Conservation (phyloP, 2,113 vertebrate species). For the Dasyprocta punctata region DNA sequence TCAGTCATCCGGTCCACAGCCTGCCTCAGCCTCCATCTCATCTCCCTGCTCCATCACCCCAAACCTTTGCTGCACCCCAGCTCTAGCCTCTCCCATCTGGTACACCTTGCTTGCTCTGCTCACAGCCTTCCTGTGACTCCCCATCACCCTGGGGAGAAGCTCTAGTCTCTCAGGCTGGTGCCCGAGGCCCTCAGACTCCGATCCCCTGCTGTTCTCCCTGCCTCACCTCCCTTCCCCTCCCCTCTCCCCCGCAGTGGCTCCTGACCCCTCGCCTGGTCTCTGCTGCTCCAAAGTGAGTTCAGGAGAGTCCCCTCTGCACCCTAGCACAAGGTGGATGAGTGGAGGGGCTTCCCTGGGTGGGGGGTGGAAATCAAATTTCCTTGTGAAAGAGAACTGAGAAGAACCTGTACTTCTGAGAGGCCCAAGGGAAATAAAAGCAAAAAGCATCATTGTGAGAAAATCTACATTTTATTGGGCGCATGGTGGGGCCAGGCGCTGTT, state of each 20-base stretch:
- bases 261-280: accelerated
- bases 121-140: neutral
- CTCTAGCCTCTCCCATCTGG: neutral
- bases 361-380: too few relatives aligned
- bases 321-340: too few relatives aligned
- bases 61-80: too few relatives aligned
- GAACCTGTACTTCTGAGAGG: neutral
- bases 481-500: neutral
- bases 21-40: neutral
- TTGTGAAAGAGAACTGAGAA: neutral
- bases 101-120: neutral
- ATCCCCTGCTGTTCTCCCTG: neutral
- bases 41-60: neutral
- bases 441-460: neutral
- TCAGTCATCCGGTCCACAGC: neutral
- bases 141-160: neutral
- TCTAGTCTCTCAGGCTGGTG: neutral
- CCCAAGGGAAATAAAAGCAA: neutral
- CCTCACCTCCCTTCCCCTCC: neutral
- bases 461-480: neutral
- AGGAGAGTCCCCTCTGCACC: neutral
- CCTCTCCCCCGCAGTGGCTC: neutral
- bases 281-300: neutral
- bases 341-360: neutral
- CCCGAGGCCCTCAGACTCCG: too few relatives aligned